phyloP scores from a whole-genome alignment of 2,888 invertebrate genomes.

The Philhelius pedissequus region DNA sequence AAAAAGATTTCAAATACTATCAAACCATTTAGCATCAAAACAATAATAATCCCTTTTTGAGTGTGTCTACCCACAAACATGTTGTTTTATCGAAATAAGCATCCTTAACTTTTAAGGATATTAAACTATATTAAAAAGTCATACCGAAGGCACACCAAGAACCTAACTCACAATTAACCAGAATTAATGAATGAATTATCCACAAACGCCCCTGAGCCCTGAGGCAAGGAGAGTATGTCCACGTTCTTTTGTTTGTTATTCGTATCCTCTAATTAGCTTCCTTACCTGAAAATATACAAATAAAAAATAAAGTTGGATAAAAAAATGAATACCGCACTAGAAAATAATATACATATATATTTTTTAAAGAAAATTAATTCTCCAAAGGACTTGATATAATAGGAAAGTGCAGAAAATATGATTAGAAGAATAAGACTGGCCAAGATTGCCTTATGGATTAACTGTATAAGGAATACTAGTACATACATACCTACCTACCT shows the following conservation, averaged over 20 bases:
- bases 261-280: constrained; percentile 52
- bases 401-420: constrained; percentile 58
- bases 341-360: no score
- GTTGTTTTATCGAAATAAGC: neutral
- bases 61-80: neutral
- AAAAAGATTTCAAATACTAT: no score
- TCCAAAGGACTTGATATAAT: constrained; percentile 12
- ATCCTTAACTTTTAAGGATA: constrained; percentile 9
- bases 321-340: constrained; percentile 13
- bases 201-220: neutral
- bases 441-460: constrained; percentile 3
- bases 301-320: neutral
- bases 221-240: neutral
- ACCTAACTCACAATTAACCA: constrained; percentile 17
- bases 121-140: constrained; percentile 2
- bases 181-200: constrained; percentile 32
- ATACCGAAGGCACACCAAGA: neutral
- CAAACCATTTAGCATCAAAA: neutral
- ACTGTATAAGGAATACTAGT: neutral
- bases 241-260: neutral
- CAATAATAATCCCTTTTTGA: neutral
- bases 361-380: constrained; percentile 38
- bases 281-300: constrained; percentile 58
- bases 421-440: constrained; percentile 15
- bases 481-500: neutral